A percentile compares a stretch with the other conserved stretches of the same genome.
phyloP scores from a whole-genome alignment of 2,113 vertebrate species.

The Trogon surrucura region DNA sequence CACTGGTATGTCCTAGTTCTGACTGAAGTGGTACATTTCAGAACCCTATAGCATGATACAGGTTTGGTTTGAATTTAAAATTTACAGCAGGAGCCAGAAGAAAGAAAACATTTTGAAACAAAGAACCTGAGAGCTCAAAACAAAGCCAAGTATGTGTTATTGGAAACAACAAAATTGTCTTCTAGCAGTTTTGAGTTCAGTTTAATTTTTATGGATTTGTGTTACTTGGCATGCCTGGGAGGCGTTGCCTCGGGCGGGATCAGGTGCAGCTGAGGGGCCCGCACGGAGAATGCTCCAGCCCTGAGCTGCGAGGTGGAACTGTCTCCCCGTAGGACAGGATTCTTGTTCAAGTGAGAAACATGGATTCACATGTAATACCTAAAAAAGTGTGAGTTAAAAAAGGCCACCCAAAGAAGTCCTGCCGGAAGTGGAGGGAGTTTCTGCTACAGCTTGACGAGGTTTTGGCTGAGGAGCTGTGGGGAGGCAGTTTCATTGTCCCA shows the following conservation, averaged over 20 bases:
- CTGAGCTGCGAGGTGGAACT: rapidly evolving
- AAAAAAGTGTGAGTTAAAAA: not conserved
- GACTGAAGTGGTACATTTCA: not conserved
- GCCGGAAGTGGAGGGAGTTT: rapidly evolving
- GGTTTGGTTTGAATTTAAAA: not conserved
- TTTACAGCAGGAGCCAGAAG: not conserved
- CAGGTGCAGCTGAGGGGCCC: not conserved
- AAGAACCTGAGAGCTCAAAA: not conserved
- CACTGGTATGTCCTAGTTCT: not conserved
- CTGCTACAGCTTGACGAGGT: not conserved
- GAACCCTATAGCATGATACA: not conserved
- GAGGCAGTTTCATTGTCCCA: not conserved
- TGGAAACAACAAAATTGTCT: not conserved
- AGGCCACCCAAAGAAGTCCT: not conserved
- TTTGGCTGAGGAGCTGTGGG: not conserved
- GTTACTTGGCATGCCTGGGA: too few species aligned
- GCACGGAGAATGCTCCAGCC: not conserved
- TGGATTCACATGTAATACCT: not conserved
- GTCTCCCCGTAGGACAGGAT: not conserved
- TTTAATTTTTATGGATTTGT: not conserved
- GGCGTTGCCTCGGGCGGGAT: not conserved
- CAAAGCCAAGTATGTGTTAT: not conserved
- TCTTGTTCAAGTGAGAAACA: not conserved
- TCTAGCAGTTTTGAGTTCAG: not conserved
- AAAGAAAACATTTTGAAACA: not conserved